phyloP scores from a whole-genome alignment of 2,113 vertebrate genomes.

The Ageneiosus marmoratus region DNA sequence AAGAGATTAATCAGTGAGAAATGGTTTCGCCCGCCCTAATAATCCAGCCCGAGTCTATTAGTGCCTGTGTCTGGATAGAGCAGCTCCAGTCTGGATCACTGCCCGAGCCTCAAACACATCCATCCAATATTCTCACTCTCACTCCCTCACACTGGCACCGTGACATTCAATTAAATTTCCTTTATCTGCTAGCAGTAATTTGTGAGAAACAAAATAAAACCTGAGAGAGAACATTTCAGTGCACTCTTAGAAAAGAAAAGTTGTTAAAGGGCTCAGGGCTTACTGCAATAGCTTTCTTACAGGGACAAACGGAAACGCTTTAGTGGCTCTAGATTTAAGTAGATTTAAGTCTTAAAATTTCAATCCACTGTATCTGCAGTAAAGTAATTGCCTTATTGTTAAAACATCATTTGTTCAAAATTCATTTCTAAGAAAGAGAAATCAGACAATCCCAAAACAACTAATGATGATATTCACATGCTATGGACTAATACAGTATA shows the following conservation, averaged over 20 bases:
- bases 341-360: too few species aligned
- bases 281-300: neutral
- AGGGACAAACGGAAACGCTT: neutral
- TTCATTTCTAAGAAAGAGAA: too few species aligned
- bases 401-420: too few species aligned
- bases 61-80: slow-evolving; percentile 39
- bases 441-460: too few species aligned
- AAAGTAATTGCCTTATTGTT: too few species aligned
- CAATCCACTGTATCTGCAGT: too few species aligned
- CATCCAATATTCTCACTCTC: slow-evolving; percentile 14
- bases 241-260: neutral
- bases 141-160: neutral
- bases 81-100: slow-evolving; percentile 29
- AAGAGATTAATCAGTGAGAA: slow-evolving; percentile 47
- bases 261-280: neutral
- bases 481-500: too few species aligned
- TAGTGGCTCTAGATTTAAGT: neutral
- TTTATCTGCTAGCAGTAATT: neutral
- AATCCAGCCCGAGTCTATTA: slow-evolving; percentile 42
- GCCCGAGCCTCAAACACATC: slow-evolving; percentile 26
- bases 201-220: neutral
- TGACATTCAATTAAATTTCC: neutral
- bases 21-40: slow-evolving; percentile 30
- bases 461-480: too few species aligned
- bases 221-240: neutral